Evolutionary conservation across 2,113 vertebrate species (phyloP), one percentile per base, ranked within the genome.

Genomic region (Siniperca chuatsi): DNA sequence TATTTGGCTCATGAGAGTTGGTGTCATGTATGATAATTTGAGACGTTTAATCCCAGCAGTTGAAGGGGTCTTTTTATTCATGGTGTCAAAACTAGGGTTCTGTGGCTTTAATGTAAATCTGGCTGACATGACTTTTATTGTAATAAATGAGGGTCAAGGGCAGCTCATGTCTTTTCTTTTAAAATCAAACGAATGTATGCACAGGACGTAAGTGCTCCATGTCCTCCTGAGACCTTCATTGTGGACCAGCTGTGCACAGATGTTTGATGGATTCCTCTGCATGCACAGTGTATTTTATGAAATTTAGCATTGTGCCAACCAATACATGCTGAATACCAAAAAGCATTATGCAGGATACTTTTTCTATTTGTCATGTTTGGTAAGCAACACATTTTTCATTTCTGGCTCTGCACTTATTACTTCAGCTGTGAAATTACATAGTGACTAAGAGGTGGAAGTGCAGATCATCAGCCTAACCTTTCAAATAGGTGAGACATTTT

Each of bases 341-440:
- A 71, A 75, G 58, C 37, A 25, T 48, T 52, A n/a, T 54, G 60
- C 42, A 25, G 50, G 11, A 7, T 46, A 8, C 4, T 52, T 70
- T 60, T 61, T 50, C 44, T 20, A 42, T 87, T 71, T 75, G 75
- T 82, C 62, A 75, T 62, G 35, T 74, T 68, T 75, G 52, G 55
- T 48, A 35, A 72, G 44, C 52, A 75, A 61, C 37, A 50, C 55
- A 68, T 84, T 79, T 79, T 74, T 86, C 12, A 61, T 80, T 42
- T 65, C 68, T 66, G 62, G 44, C 37, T 68, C 67, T 71, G n/a
- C 48, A 8, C 15, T 18, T 65, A 65, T 77, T 54, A 60, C 57
- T 50, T 78, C 25, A 62, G 46, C 46, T 40, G 68, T 61, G 40
- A 88, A 75, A 86, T 88, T 25, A 79, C 78, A 76, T 55, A 82